Base-by-base conservation (phyloP, 2,797 vertebrate species). In the Heterohyrax brucei region DNA sequence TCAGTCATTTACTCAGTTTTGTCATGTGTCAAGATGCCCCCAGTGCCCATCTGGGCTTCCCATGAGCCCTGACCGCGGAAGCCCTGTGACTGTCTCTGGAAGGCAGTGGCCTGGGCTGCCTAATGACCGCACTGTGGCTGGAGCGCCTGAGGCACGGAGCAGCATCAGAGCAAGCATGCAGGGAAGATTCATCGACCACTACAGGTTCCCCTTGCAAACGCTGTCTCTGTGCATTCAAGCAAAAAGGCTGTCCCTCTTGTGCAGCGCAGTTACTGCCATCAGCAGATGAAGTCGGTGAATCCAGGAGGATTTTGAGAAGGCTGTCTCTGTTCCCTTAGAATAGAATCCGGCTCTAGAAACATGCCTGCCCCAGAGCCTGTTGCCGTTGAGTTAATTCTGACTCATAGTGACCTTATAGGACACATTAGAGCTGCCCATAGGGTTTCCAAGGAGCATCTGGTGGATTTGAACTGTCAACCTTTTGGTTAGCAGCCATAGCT, bases 101-200 rank as follows among this genome's bases (percentile, higher is more conserved):
- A 5, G n/a, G 50, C 50, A 61, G 30, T 79, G 72, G 62, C 33
- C 78, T 66, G 19, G 39, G n/a, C 53, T 79, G 22, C 59, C 59
- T 50, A 22, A 3, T 24, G 33, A 62, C 0, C 0, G 8, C 4
- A 0, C 14, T 68, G 56, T 28, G 8, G 0, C 21, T 18, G 9
- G 75, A n/a, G 68, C 24, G 70, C 46, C 33, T 0, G 1, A 48
- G 70, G 62, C 82, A 30, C 89, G 73, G 10, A 62, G 62, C 64
- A 64, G 33, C 46, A 62, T 56, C 72, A 56, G 70, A 73, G 70
- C 24, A 46, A 61, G 46, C 64, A 44, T 28, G 30, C 1, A 4
- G 30, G 48, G 85, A 46, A 80, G 24, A 39, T 26, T 64, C 6
- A 30, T 89, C 68, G 28, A n/a, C 46, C 26, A 44, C 39, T 16